Base-by-base conservation (phyloP, 1,140 invertebrate genomes). In the Sitodiplosis mosellana region DNA sequence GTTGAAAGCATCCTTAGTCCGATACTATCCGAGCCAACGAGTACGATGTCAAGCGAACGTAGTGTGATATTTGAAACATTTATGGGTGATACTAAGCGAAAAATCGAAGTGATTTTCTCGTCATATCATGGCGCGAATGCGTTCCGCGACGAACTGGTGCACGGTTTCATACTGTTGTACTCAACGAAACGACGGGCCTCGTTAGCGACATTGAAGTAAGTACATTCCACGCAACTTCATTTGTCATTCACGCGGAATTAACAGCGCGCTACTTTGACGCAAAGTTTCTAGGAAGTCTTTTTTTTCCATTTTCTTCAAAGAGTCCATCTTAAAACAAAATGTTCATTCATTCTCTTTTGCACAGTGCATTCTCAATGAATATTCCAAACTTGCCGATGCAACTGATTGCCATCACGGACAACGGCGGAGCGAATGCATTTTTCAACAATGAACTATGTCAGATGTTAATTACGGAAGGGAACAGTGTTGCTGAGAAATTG, bases 101-200 rank as follows among this genome's bases (percentile, higher is more conserved):
- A 83, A 56, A 86, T 95, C 17, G 88, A 95, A 74, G 84, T 96
- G 2, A 90, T 90, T 51, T 77, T 95, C 50, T 89, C 89, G 20
- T 95, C 91, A 56, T 96, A 93, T 68, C 93, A 97, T 64, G 88
- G 87, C 49, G 89, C 88, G 11, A 85, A 83, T 67, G 83, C 87
- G 53, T 92, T 89, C 66, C 74, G 87, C 51, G 88, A 93, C 64
- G 88, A 92, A 62, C 67, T 93, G 27, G 87, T 93, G 49, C 92
- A 98, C 67, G 93, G 93, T 21, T 93, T 94, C 61, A 90, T 98
- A 58, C 73, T 95, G 46, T 87, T 95, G 45, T 98, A 94, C 66
- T 95, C 90, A 1, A 84, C 89, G 6, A 91, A 94, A 66, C 75
- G 92, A 59, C 90, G 89, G 76, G 91, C 92, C 8, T 96, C 91